A percentile compares a stretch with the other conserved stretches of the same genome.
Evolutionary conservation across 2,797 vertebrate species (phyloP).

Genomic region (Pangasius macronema): DNA sequence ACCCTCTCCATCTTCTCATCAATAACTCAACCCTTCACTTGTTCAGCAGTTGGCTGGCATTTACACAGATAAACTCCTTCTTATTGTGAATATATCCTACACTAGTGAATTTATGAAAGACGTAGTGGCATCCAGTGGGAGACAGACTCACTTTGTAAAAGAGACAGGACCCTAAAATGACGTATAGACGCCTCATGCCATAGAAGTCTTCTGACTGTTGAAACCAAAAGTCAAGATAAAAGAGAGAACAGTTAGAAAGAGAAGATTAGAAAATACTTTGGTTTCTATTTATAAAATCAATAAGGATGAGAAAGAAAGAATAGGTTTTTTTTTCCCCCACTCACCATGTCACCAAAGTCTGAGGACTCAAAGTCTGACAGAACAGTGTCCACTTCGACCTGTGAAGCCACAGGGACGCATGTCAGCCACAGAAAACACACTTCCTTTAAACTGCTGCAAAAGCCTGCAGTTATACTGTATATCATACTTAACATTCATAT

Average conservation of each 20-base stretch:
- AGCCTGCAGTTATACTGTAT: not conserved
- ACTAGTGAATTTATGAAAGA: not conserved
- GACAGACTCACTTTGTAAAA: conserved; percentile 88
- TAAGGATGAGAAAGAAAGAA: not conserved
- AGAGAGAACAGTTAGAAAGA: not conserved
- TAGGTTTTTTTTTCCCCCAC: not conserved
- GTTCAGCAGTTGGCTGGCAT: conserved; percentile 12
- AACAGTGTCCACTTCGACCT: conserved; percentile 90
- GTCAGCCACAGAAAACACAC: not conserved
- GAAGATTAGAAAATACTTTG: not conserved
- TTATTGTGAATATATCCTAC: not conserved
- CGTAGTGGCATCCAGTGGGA: not conserved
- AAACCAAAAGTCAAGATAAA: conserved; percentile 10
- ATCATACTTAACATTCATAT: too few relatives aligned
- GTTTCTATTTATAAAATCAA: not conserved
- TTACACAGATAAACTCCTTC: not conserved
- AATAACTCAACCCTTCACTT: conserved; percentile 20
- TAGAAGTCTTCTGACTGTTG: conserved; percentile 93
- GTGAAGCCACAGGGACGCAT: conserved; percentile 51
- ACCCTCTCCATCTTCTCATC: conserved; percentile 27
- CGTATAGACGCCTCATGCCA: conserved; percentile 88
- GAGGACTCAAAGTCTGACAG: conserved; percentile 93
- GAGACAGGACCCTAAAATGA: conserved; percentile 90
- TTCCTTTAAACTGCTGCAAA: not conserved
- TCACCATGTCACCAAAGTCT: conserved; percentile 96